phyloP scores from a whole-genome alignment of 2,797 vertebrate species.

The Phalloptychus januarius region DNA sequence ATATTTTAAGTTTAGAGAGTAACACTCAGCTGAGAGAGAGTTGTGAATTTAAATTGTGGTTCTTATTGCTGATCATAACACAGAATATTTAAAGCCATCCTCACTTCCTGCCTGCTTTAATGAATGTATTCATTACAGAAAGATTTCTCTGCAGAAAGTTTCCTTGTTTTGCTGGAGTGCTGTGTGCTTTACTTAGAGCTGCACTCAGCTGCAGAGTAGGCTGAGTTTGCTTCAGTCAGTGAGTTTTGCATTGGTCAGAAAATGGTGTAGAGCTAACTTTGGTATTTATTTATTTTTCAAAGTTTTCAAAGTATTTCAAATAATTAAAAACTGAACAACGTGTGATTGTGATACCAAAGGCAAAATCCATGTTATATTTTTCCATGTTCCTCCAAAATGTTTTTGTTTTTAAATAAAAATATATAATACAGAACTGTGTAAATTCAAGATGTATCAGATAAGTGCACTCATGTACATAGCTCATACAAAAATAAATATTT shows the following conservation, averaged over 20 bases:
- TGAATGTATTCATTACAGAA: slow-evolving; percentile 21
- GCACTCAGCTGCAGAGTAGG: slow-evolving; percentile 8
- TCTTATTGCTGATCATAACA: neutral
- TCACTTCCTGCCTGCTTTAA: slow-evolving; percentile 28
- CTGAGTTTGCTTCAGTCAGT: slow-evolving; percentile 1
- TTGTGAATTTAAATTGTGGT: neutral
- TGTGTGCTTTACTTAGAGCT: neutral
- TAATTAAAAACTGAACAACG: neutral
- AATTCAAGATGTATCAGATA: neutral
- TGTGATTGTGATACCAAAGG: neutral
- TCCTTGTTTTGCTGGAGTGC: neutral
- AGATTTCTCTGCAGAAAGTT: slow-evolving; percentile 23
- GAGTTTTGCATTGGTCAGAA: neutral
- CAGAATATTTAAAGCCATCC: slow-evolving; percentile 4
- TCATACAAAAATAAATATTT: neutral
- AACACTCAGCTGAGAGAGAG: neutral
- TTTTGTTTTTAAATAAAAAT: neutral
- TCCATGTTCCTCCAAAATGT: neutral
- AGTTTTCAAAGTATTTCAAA: neutral
- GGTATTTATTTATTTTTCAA: neutral
- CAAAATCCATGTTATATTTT: neutral
- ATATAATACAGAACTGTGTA: neutral
- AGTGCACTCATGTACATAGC: neutral
- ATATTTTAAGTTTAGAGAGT: slow-evolving; percentile 3
- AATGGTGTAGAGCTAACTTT: neutral